Base-by-base conservation (phyloP, 2,888 invertebrate species). In the Chloromyia formosa region DNA sequence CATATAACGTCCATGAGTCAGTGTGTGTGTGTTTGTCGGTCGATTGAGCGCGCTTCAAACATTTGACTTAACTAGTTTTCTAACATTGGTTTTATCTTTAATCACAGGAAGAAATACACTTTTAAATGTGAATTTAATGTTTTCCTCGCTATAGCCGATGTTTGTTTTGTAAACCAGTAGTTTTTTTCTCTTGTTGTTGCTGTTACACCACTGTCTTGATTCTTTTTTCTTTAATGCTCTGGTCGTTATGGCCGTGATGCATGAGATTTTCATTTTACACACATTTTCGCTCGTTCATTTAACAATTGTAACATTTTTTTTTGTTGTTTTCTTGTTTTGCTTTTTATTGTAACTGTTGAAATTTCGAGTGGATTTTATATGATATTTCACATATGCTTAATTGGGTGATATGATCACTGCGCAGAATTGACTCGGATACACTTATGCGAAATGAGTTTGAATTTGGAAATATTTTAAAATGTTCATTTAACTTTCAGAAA, bases 111-210 rank as follows among this genome's bases (percentile, higher is more conserved):
- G 66, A 66, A 45, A 66, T 45, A 66, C 45, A 49, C 35, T 66
- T 66, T 49, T 35, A 66, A 49, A 66, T 66, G 66, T 22, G 66
- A 66, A 49, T 66, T 66, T 66, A 66, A 66, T 66, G 66, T 20
- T 66, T 45, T 64, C 27, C 18, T 20, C 61, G 18, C 22, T 18
- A 22, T 3, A 35, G 27, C 27, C 18, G 5, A 5, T 56, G 56
- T 56, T 56, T n/a, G 56, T 56, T 56, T 22, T 56, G 56, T 56
- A 56, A 56, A 22, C 22, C 56, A 22, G 56, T 56, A 56, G 56
- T 56, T 10, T 14, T 53, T 14, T 14, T 53, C 7, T 35, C 27
- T 35, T 35, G 27, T 35, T 35, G 27, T 35, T 35, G 27, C 27
- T 35, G 27, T 35, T 35, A 35, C 27, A 35, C 27, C 27, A 35